Percentiles rank a stretch among this genome's conserved stretches.
These are phyloP conservation scores for Pagetopsis macropterus DNA, from an alignment of 2,797 vertebrate species.

Conservation along the genomic window DNA sequence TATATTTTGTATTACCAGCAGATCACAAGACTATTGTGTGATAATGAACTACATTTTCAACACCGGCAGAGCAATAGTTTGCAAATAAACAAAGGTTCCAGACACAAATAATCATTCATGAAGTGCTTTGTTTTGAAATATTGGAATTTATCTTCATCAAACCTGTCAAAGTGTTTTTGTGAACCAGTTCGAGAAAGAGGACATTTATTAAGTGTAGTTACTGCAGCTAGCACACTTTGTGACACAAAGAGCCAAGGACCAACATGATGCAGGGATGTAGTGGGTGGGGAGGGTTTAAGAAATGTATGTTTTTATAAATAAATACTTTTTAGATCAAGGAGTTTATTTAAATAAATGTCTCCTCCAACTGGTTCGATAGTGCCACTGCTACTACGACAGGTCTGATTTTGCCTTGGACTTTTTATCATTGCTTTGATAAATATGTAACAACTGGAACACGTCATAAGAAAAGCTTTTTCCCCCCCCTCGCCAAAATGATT, in stretches of 20 bases:
- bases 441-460: slow-evolving; percentile 13
- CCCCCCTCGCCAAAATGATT: slow-evolving; percentile 1
- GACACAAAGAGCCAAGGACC: slow-evolving; percentile 24
- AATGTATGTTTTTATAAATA: neutral
- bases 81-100: slow-evolving; percentile 32
- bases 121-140: slow-evolving; percentile 26
- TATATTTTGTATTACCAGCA: slow-evolving; percentile 79
- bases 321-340: neutral
- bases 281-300: neutral
- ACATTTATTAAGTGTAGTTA: slow-evolving; percentile 12
- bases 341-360: neutral
- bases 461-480: slow-evolving; percentile 16
- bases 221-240: slow-evolving; percentile 10
- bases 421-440: slow-evolving; percentile 33
- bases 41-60: slow-evolving; percentile 45
- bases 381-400: slow-evolving; percentile 11
- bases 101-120: slow-evolving; percentile 7
- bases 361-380: neutral
- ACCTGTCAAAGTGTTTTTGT: slow-evolving; percentile 23
- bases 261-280: slow-evolving; percentile 18
- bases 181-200: slow-evolving; percentile 7
- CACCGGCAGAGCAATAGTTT: slow-evolving; percentile 44
- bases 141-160: slow-evolving; percentile 18
- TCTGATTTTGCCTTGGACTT: slow-evolving; percentile 28
- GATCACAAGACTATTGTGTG: slow-evolving; percentile 50